Evolutionary conservation across 30 jellyfish, hydroid and myxozoan genomes (phyloP), one percentile per base, ranked within the genome.

Genomic region (Aurelia sp.): DNA sequence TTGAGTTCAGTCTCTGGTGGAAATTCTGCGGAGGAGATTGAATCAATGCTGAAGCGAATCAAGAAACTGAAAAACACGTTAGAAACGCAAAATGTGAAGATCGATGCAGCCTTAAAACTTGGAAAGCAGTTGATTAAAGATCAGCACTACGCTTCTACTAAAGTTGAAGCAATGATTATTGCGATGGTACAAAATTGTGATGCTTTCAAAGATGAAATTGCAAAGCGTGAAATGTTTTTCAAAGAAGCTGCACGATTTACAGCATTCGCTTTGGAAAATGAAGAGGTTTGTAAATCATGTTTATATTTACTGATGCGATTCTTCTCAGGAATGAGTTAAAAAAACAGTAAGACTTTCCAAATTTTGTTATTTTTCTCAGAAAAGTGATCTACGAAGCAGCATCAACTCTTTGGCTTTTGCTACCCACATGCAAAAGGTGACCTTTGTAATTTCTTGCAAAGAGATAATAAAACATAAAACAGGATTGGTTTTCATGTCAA

Each of bases 111-210:
- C 8, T 57, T 82, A 22, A 81, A 82, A 51, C 86, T 82, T 55
- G 92, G 92, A 55, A 35, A 63, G 12, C 92, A 82, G 72, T 71
- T 82, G 33, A 35, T 82, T 27, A 22, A 35, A 1, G 92, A 82
- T 33, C 17, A 22, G 18, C 92, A 82, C 63, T 30, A 69, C n/a
- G 86, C 80, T 17, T 47, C 86, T 3, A 78, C 60, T 15, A 48
- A 60, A 15, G 72, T 82, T 12, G 50, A 38, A 19, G 40, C 35
- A 1, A 24, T 47, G 13, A 18, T 72, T 16, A 79, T 51, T 48
- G 79, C 41, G 5, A 64, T 74, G 52, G 20, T 58, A 24, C 72
- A 19, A 4, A 60, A 20, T 4, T 17, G 92, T 17, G 86, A 69
- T 60, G 72, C 72, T 6, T 75, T 82, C 17, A 62, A 24, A 24